These are phyloP conservation scores for Drosophila mulleri DNA, from an alignment of 2,888 invertebrate genomes.

Conservation along the genomic window DNA sequence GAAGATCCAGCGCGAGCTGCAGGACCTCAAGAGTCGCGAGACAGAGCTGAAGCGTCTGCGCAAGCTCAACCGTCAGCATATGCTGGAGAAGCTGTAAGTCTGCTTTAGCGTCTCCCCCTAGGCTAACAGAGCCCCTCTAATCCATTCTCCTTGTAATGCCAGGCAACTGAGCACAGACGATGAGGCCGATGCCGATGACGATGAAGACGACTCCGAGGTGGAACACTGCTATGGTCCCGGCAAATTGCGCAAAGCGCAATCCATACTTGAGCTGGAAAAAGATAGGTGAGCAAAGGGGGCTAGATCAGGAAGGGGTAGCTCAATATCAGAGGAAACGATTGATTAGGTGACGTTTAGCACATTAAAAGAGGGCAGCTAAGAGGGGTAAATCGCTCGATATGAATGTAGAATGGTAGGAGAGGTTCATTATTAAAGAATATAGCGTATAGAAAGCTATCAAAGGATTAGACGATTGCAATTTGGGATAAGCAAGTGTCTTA, in stretches of 20 bases:
- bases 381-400: background rate
- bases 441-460: too few species aligned
- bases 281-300: slow-evolving; percentile 81
- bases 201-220: slow-evolving; percentile 88
- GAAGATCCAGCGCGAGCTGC: slow-evolving; percentile 94
- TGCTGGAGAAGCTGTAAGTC: slow-evolving; percentile 87
- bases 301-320: background rate
- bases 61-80: slow-evolving; percentile 87
- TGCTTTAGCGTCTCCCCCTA: background rate
- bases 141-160: background rate
- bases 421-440: too few species aligned
- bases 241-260: slow-evolving; percentile 88
- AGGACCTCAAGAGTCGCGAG: slow-evolving; percentile 93
- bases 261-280: slow-evolving; percentile 88
- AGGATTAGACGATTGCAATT: too few species aligned
- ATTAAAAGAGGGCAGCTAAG: too few species aligned
- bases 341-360: too few species aligned
- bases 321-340: background rate
- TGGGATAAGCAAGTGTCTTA: too few species aligned
- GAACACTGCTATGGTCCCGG: slow-evolving; percentile 88
- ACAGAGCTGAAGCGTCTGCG: slow-evolving; percentile 91
- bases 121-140: too few species aligned
- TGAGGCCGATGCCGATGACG: slow-evolving; percentile 87
- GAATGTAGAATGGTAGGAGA: too few species aligned
- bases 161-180: slow-evolving; percentile 86